phyloP scores from a whole-genome alignment of 2,888 invertebrate genomes.

The Dasypolia templi region DNA sequence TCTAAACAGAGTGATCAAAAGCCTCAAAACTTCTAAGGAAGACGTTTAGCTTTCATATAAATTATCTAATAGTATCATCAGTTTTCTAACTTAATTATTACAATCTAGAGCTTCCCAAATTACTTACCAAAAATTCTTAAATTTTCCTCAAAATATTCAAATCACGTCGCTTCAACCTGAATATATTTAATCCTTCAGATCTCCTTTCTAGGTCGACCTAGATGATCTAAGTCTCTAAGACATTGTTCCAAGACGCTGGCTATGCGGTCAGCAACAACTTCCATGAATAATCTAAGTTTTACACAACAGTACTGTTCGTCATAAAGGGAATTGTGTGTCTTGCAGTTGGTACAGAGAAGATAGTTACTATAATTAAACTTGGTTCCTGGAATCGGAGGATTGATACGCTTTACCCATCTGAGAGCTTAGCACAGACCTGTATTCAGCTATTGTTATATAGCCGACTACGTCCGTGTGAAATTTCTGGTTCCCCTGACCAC shows the following conservation, averaged over 20 bases:
- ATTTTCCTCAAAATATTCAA: constrained; percentile 34
- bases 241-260: constrained; percentile 52
- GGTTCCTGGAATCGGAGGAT: constrained; percentile 9
- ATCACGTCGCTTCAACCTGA: constrained; percentile 27
- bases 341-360: background rate
- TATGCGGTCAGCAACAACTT: constrained; percentile 48
- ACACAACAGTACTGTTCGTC: constrained; percentile 31
- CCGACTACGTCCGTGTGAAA: too few relatives aligned
- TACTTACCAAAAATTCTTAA: constrained; percentile 1
- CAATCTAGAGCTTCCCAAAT: background rate
- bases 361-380: constrained; percentile 28
- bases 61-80: background rate
- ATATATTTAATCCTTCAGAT: constrained; percentile 42
- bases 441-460: background rate
- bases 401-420: background rate
- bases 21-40: background rate
- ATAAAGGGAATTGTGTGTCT: constrained; percentile 44
- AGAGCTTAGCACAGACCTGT: background rate
- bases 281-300: constrained; percentile 55
- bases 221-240: constrained; percentile 57
- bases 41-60: background rate
- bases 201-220: constrained; percentile 38
- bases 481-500: too few relatives aligned
- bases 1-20: too few relatives aligned
- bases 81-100: background rate